Percentiles rank a stretch among this genome's conserved stretches.
phyloP scores from a whole-genome alignment of 2,888 invertebrate genomes.

The Automeris io region DNA sequence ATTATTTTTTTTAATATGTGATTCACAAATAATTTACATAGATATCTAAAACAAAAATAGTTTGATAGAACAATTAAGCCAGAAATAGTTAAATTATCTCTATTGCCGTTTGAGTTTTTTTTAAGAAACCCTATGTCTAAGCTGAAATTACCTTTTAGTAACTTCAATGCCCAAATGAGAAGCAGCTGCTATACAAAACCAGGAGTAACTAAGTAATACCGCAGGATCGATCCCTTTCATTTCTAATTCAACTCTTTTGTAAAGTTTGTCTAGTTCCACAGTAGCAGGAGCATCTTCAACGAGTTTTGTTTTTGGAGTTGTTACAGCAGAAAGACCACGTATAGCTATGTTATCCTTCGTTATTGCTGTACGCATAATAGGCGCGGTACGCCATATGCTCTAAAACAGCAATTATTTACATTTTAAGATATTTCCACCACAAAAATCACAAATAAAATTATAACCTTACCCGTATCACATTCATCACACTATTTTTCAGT shows the following conservation, averaged over 20 bases:
- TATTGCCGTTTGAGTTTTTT: too few species aligned
- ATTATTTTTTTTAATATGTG: too few species aligned
- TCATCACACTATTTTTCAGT: constrained; percentile 26
- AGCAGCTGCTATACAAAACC: constrained; percentile 89
- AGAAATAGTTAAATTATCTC: too few species aligned
- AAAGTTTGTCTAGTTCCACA: constrained; percentile 84
- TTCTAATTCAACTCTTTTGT: constrained; percentile 89
- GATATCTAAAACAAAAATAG: too few species aligned
- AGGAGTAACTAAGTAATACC: constrained; percentile 91
- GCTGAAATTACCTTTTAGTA: constrained; percentile 84
- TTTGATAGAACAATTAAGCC: too few species aligned
- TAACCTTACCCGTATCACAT: constrained; percentile 37
- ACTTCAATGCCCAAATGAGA: constrained; percentile 86
- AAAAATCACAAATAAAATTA: constrained; percentile 1
- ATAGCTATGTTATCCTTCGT: constrained; percentile 25
- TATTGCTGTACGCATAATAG: constrained; percentile 30
- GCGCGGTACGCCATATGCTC: constrained; percentile 46
- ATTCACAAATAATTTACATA: too few species aligned
- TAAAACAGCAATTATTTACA: constrained; percentile 16
- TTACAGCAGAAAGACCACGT: constrained; percentile 34
- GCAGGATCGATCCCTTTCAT: constrained; percentile 91
- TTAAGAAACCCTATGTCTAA: too few species aligned
- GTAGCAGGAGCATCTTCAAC: constrained; percentile 29
- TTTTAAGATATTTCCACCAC: neutral
- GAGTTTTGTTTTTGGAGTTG: constrained; percentile 30